These are phyloP conservation scores for Henricia sp. DNA, from an alignment of 53 echinoderm and acorn worm genomes.

Conservation along the genomic window DNA sequence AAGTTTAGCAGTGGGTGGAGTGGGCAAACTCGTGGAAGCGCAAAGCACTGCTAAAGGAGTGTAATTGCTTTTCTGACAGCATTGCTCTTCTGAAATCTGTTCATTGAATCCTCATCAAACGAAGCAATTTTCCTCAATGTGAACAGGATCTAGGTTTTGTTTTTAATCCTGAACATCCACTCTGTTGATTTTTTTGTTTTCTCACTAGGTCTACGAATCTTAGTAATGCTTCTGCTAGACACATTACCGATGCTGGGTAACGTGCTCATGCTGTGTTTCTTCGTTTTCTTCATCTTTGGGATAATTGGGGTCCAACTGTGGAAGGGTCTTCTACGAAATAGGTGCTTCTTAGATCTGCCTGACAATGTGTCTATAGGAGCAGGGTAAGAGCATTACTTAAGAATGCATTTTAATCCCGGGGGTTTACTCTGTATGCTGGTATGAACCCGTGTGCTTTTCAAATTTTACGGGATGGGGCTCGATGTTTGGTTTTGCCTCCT, in stretches of 20 bases:
- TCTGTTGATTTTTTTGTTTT: too few relatives aligned
- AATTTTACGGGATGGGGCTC: too few relatives aligned
- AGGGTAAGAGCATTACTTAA: conserved; percentile 46
- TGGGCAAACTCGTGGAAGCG: too few relatives aligned
- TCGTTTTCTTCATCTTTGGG: conserved; percentile 99
- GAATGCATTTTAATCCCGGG: neutral
- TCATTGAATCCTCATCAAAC: neutral
- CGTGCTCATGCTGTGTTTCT: conserved; percentile 94
- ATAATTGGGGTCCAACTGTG: conserved; percentile 99
- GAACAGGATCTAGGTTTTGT: too few relatives aligned
- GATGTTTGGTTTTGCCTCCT: too few relatives aligned
- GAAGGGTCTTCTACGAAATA: conserved; percentile 94
- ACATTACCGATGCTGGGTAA: conserved; percentile 99
- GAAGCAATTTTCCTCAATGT: too few relatives aligned
- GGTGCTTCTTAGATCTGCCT: conserved; percentile 84
- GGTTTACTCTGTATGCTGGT: too few relatives aligned
- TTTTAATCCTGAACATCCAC: too few relatives aligned
- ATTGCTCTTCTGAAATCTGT: too few relatives aligned
- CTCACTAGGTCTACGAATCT: conserved; percentile 88
- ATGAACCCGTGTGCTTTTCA: too few relatives aligned
- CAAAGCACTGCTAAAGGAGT: too few relatives aligned
- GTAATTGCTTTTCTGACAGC: neutral
- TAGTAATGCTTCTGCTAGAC: conserved; percentile 97
- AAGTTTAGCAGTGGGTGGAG: too few relatives aligned
- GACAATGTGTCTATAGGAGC: conserved; percentile 57